phyloP scores from a whole-genome alignment of 2,888 invertebrate species.

The Dermolepida albohirtum region DNA sequence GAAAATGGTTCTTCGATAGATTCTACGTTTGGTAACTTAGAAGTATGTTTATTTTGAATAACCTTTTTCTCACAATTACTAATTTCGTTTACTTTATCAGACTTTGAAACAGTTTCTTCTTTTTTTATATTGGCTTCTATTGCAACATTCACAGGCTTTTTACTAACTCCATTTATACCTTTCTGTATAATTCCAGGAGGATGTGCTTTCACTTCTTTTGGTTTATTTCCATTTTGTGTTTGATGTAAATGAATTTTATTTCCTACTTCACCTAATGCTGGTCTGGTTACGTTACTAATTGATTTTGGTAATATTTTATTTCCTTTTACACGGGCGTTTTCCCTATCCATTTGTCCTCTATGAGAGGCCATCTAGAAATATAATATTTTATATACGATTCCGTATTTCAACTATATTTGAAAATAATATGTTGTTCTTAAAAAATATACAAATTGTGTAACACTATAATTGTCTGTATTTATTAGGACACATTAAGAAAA shows the following conservation, averaged over 20 bases:
- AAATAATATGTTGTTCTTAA: no score
- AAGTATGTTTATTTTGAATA: constrained; percentile 15
- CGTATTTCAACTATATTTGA: no score
- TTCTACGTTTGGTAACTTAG: constrained; percentile 18
- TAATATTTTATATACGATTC: no score
- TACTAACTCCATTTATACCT: not conserved
- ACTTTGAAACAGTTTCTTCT: not conserved
- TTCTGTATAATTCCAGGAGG: constrained; percentile 18
- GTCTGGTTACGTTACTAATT: constrained; percentile 46
- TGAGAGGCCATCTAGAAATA: constrained; percentile 13
- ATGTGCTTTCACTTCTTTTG: constrained; percentile 6
- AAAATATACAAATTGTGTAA: no score
- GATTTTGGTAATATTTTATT: constrained; percentile 43
- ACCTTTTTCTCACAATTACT: constrained; percentile 30
- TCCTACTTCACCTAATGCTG: constrained; percentile 55
- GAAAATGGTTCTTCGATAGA: constrained; percentile 27
- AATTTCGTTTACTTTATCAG: not conserved
- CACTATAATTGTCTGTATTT: no score
- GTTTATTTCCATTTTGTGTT: constrained; percentile 5
- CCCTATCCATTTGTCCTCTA: constrained; percentile 41
- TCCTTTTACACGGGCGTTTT: constrained; percentile 48
- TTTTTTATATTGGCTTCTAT: not conserved
- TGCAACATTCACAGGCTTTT: not conserved
- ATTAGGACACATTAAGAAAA: no score
- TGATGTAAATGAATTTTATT: constrained; percentile 48